Base-by-base conservation (phyloP, 2,113 vertebrate species). In the Cinclus mexicanus region DNA sequence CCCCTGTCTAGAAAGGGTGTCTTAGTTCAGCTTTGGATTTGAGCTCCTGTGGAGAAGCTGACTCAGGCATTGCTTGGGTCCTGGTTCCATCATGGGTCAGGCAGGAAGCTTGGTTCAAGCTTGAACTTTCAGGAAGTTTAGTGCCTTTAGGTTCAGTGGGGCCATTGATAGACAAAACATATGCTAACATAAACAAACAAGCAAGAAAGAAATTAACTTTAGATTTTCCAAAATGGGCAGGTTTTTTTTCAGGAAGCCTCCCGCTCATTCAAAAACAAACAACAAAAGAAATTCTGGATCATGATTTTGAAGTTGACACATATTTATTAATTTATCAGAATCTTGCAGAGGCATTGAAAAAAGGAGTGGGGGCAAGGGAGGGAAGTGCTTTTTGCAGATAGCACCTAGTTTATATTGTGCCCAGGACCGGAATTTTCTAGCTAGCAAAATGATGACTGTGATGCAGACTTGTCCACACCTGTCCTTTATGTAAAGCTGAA, bases 381-480 rank as follows among this genome's bases (percentile, higher is more conserved):
- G 13, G 4, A 35, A 79, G 28, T 46, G 52, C 29, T 74, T 87
- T 95, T 91, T 92, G 60, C 78, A 83, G 93, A 75, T 67, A 55
- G n/a, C 11, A 39, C 56, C 64, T 33, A 84, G 65, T 91, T 88
- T 81, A 83, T 55, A 79, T 92, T 86, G n/a, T 96, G 70, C 69
- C 84, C 70, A 87, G 55, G 67, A 75, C 72, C 7, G 49, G 93
- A 93, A 94, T 94, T 93, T 93, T 93, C 79, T 94, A 83, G 91
- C 82, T 69, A 46, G 93, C 12, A 60, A 83, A 89, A 93, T 63
- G 83, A 67, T 55, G 95, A 91, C 72, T 75, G 92, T 81, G 90
- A 84, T 70, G 28, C 50, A 65, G 91, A 65, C 95, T 96, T 95
- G 96, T 93, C 96, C 46, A 41, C 37, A 57, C 96, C 87, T 94